A percentile compares a stretch with the other conserved stretches of the same genome.
These are phyloP conservation scores for Nomada fucata DNA, from an alignment of 2,888 invertebrate species.

Conservation along the genomic window DNA sequence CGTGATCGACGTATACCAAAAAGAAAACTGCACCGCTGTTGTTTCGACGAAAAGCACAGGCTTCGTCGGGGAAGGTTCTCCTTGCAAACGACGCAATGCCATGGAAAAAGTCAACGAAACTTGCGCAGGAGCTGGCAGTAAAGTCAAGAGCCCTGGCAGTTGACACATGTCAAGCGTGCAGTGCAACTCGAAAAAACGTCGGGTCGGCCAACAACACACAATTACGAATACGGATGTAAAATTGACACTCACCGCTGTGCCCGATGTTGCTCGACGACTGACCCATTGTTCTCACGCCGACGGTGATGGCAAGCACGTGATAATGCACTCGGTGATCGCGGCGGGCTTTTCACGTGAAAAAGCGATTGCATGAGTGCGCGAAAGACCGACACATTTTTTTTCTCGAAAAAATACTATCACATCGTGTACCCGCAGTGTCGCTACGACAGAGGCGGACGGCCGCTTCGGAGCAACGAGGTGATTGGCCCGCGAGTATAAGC, in stretches of 20 bases:
- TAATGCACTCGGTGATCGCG: slow-evolving; percentile 59
- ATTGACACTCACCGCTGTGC: slow-evolving; percentile 81
- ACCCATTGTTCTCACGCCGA: slow-evolving; percentile 78
- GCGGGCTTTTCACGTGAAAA: slow-evolving; percentile 70
- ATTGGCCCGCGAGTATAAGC: slow-evolving; percentile 69
- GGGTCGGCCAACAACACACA: slow-evolving; percentile 48
- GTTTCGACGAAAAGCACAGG: slow-evolving; percentile 21
- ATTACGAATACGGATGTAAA: slow-evolving; percentile 47
- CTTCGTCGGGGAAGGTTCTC: slow-evolving; percentile 35
- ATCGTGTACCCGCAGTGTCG: slow-evolving; percentile 77
- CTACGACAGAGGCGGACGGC: slow-evolving; percentile 74
- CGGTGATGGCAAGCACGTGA: slow-evolving; percentile 57
- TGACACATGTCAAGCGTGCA: slow-evolving; percentile 72
- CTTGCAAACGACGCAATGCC: slow-evolving; percentile 56
- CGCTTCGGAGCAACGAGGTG: slow-evolving; percentile 65
- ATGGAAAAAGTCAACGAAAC: slow-evolving; percentile 58
- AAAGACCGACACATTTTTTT: slow-evolving; percentile 75
- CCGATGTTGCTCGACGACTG: slow-evolving; percentile 83
- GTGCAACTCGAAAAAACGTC: slow-evolving; percentile 58
- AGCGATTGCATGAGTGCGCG: slow-evolving; percentile 70
- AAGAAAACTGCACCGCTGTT: slow-evolving; percentile 6
- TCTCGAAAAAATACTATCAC: slow-evolving; percentile 72
- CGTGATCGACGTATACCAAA: neutral
- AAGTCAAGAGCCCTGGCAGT: slow-evolving; percentile 63
- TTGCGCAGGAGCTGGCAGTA: slow-evolving; percentile 60